A percentile compares a stretch with the other conserved stretches of the same genome.
Evolutionary conservation across 2,113 vertebrate genomes (phyloP).

Genomic region (Sinosuthora webbiana): DNA sequence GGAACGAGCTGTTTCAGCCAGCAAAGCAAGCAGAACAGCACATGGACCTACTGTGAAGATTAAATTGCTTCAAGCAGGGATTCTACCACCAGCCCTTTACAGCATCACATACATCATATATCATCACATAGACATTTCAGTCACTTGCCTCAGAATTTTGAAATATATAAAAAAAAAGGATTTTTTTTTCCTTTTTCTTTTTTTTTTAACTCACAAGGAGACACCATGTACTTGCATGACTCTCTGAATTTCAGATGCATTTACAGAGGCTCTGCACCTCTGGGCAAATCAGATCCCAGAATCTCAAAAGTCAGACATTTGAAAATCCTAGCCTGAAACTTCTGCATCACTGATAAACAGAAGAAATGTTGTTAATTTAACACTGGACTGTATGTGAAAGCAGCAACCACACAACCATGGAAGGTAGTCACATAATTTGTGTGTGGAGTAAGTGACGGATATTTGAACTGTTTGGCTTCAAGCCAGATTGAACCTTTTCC

Average conservation of each 20-base stretch:
- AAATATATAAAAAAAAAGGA: neutral
- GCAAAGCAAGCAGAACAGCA: neutral
- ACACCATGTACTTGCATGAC: neutral
- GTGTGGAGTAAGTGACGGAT: neutral
- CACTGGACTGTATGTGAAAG: neutral
- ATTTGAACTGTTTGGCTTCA: constrained; percentile 49
- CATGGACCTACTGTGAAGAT: neutral
- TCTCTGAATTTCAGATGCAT: neutral
- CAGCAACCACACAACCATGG: neutral
- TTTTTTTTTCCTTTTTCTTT: neutral
- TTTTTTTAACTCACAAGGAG: neutral
- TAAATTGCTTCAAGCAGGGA: neutral
- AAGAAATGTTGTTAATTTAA: neutral
- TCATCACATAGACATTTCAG: neutral
- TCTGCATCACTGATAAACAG: neutral
- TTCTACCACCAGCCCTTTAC: neutral
- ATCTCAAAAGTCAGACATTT: neutral
- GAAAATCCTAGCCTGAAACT: neutral
- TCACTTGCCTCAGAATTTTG: neutral
- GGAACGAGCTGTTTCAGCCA: neutral
- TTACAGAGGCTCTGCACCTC: neutral
- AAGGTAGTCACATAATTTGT: neutral
- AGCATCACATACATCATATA: neutral
- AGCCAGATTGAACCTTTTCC: constrained; percentile 49
- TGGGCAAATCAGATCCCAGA: neutral